Evolutionary conservation across 2,797 vertebrate genomes (phyloP), one percentile per base, ranked within the genome.

Genomic region (Gambelia wislizenii): DNA sequence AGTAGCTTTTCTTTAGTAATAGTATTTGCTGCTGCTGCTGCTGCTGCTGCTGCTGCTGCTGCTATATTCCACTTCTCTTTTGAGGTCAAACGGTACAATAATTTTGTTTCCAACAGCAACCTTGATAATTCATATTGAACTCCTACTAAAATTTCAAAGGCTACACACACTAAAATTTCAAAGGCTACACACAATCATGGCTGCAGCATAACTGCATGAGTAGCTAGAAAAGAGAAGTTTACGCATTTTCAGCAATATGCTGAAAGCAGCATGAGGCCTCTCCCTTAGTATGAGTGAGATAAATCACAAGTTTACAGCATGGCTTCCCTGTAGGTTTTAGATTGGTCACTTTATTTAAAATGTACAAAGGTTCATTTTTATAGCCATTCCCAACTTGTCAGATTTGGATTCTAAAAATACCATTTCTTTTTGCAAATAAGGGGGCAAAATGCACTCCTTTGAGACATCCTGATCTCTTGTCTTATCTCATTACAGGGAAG

Each of bases 401-500:
- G 70, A 69, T 92, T 92, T 47, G 44, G 36, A 18, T 89, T 75
- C 67, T 72, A 88, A 91, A 91, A 81, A 88, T 75, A 42, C 18
- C 82, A 54, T 72, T 86, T 84, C 25, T 91, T 92, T 64, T 93
- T 87, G 39, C 64, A 86, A 88, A 52, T 84, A 72, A 92, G 54
- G 88, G 16, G 6, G n/a, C 6, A 22, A 85, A 81, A 90, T 44
- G 0, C 61, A 85, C 2, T 80, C 83, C 44, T 91, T 67, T 74
- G 91, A 94, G 83, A 59, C 72, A 36, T 92, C 93, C 72, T 94
- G 67, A 92, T 93, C 47, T 93, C 94, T 94, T 92, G 52, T 94
- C 93, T 93, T 90, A 92, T 92, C 82, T 87, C 76, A 84, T 96
- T 95, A 92, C 30, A 67, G 3, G 49, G 86, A 94, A 93, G 87